A percentile compares a stretch with the other conserved stretches of the same genome.
These are phyloP conservation scores for Sminthurinus aureus DNA, from an alignment of 2,888 invertebrate genomes.

Conservation along the genomic window DNA sequence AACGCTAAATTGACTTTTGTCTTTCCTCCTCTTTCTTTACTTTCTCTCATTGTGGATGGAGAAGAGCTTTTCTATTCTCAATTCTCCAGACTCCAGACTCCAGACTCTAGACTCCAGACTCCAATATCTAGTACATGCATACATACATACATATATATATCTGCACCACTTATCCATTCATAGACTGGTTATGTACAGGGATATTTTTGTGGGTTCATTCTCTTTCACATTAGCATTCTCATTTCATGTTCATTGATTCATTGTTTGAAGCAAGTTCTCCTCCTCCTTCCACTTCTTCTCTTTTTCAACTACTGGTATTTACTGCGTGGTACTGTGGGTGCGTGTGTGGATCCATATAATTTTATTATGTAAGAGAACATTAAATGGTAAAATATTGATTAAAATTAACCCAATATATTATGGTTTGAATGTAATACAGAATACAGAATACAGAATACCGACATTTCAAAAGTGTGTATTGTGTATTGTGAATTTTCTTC, in stretches of 20 bases:
- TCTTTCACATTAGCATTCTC: background rate
- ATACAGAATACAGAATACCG: too few relatives aligned
- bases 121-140: too few relatives aligned
- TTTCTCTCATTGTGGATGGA: background rate
- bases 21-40: background rate
- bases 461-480: too few relatives aligned
- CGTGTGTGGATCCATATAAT: too few relatives aligned
- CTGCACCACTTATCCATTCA: background rate
- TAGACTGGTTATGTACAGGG: background rate
- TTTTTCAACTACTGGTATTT: too few relatives aligned
- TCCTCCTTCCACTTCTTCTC: background rate
- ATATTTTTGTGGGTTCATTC: background rate
- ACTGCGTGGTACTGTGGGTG: too few relatives aligned
- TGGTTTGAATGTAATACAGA: background rate
- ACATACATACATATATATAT: too few relatives aligned
- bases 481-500: too few relatives aligned
- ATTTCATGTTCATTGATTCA: background rate
- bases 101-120: too few relatives aligned
- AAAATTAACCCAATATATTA: conserved; percentile 1
- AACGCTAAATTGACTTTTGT: conserved; percentile 18
- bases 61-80: background rate
- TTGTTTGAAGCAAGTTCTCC: background rate
- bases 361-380: background rate
- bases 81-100: background rate
- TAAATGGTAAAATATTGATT: conserved; percentile 7